phyloP scores from a whole-genome alignment of 2,113 vertebrate genomes.

The Erythrocebus patas region DNA sequence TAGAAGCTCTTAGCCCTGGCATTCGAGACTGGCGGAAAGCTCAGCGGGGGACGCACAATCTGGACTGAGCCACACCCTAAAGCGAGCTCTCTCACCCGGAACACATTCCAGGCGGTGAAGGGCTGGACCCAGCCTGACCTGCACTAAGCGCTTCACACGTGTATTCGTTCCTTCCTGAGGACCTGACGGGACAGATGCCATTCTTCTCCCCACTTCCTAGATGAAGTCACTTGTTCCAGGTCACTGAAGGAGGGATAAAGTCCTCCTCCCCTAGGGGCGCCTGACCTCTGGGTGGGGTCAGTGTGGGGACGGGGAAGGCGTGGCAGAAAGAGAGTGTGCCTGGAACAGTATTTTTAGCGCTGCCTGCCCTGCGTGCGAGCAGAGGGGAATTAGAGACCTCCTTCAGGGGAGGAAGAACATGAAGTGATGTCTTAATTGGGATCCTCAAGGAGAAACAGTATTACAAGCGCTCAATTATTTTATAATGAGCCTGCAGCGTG shows the following conservation, averaged over 20 bases:
- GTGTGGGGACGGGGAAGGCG: not conserved
- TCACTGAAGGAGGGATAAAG: fast-evolving
- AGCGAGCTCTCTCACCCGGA: not conserved
- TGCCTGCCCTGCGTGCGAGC: not conserved
- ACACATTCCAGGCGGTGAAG: fast-evolving
- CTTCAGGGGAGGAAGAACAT: not conserved
- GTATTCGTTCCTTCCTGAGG: not conserved
- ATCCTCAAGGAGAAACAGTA: slow-evolving; percentile 24
- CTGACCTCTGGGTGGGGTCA: not conserved
- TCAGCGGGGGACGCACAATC: not conserved
- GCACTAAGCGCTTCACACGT: not conserved
- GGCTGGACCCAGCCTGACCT: not conserved
- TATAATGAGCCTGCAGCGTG: not conserved
- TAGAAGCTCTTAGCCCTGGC: not conserved
- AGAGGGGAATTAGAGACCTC: not conserved
- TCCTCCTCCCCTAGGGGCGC: not conserved
- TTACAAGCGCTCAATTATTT: slow-evolving; percentile 29
- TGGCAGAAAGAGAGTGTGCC: not conserved
- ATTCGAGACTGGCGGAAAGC: not conserved
- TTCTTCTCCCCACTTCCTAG: not conserved
- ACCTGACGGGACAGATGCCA: not conserved
- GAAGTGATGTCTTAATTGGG: slow-evolving; percentile 38
- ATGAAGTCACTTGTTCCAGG: not conserved
- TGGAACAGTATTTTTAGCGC: not conserved
- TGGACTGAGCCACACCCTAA: not conserved